Evolutionary conservation across 2,888 invertebrate species (phyloP), one percentile per base, ranked within the genome.

Genomic region (Mycalesis mineus): DNA sequence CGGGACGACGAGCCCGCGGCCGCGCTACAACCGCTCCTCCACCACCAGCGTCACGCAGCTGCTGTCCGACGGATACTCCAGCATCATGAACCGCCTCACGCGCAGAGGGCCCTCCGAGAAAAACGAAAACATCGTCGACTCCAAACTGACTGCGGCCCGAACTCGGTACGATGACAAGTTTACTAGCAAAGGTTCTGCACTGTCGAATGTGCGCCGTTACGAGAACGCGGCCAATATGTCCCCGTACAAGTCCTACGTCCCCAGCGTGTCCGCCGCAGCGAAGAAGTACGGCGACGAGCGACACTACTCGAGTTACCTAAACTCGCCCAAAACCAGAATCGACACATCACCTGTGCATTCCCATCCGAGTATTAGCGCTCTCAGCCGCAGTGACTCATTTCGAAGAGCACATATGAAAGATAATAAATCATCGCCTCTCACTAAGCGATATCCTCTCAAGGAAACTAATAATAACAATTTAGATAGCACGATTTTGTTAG

Each of bases 41-140:
- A 94, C 94, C 60, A 92, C 94, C 49, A 96, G 96, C 86, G 95
- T 97, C 70, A 94, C 96, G 65, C 96, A 97, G 84, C 89, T 97
- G 72, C 89, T 97, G 69, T 94, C 94, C 68, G 96, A 97, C 79
- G 96, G 96, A 69, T 97, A 96, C 84, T 95, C 95, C 73, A 96
- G 93, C 84, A 91, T 97, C 67, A 91, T 97, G 71, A 96, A 96
- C 78, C 92, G 96, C 67, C 90, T 97, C 72, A 94, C 94, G 36
- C 92, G 94, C 64, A 92, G 96, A 62, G 95, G 95, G 49, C 95
- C 95, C 40, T 95, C 95, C 51, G 93, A 92, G 83, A 92, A 92
- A 80, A 84, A 86, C 66, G 92, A 92, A 74, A 82, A 84, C 62
- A 64, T 77, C 55, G 68, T 77, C 39, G 84, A 88, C 57, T 67